phyloP scores from a whole-genome alignment of 2,888 invertebrate genomes.

The Andrena fulva region DNA sequence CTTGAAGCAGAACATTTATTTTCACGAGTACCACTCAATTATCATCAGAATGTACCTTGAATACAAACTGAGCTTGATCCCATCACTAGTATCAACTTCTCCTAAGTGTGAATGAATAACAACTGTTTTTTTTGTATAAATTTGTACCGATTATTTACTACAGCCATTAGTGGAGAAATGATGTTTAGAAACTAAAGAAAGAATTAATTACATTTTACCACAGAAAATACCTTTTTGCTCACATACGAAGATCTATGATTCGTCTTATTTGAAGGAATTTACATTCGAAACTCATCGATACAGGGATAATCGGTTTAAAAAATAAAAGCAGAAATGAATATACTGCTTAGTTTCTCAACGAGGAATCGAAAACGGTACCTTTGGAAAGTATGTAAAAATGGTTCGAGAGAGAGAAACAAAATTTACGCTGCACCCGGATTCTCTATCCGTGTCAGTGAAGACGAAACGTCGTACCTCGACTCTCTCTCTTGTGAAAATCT shows the following conservation, averaged over 20 bases:
- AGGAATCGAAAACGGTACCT: conserved; percentile 15
- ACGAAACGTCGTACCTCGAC: conserved; percentile 70
- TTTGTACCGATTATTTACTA: not conserved
- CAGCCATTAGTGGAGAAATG: not conserved
- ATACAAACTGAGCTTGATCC: too few relatives aligned
- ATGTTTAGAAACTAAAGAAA: not conserved
- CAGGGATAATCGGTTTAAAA: too few relatives aligned
- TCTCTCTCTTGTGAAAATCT: conserved; percentile 74
- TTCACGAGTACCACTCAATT: too few relatives aligned
- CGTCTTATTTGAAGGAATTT: not conserved
- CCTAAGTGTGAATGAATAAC: not conserved
- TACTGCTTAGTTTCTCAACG: not conserved
- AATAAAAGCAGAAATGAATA: not conserved
- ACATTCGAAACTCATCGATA: not conserved
- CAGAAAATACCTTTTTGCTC: not conserved
- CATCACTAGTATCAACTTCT: too few relatives aligned
- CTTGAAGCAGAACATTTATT: too few relatives aligned
- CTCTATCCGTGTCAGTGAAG: conserved; percentile 72
- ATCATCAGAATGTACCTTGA: too few relatives aligned
- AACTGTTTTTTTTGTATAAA: not conserved
- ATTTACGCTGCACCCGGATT: conserved; percentile 65
- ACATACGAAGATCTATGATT: not conserved
- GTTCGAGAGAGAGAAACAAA: conserved; percentile 33
- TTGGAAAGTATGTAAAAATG: conserved; percentile 55
- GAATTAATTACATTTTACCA: not conserved